A percentile compares a stretch with the other conserved stretches of the same genome.
These are phyloP conservation scores for Drosophila mercatorum DNA, from an alignment of 2,888 invertebrate species.

Conservation along the genomic window DNA sequence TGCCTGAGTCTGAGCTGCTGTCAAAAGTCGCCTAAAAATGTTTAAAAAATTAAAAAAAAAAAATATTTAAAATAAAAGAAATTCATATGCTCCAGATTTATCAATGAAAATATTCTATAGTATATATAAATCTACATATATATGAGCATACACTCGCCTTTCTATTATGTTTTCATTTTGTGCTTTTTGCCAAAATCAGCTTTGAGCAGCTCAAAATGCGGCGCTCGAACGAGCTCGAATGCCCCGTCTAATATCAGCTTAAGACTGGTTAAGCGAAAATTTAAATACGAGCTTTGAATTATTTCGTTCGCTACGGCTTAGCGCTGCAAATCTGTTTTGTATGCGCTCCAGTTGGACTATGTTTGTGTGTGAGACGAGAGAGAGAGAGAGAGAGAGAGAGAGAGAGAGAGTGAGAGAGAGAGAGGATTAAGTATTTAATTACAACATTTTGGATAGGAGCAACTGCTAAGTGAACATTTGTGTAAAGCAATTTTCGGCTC, in stretches of 20 bases:
- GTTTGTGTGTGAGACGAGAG: no score
- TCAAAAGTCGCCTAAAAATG: no score
- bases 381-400: no score
- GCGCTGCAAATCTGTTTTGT: not conserved
- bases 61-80: no score
- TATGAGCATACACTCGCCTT: not conserved
- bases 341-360: not conserved
- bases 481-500: not conserved
- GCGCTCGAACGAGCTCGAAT: not conserved
- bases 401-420: no score
- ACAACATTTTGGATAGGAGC: not conserved
- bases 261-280: not conserved
- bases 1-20: no score
- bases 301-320: not conserved
- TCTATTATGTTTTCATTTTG: not conserved
- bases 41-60: no score
- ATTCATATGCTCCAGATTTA: no score
- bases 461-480: conserved; percentile 6
- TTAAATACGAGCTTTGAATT: not conserved
- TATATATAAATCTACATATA: not conserved
- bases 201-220: not conserved
- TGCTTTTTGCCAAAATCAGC: not conserved
- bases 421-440: not conserved
- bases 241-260: not conserved
- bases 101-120: no score